Conservation (phyloP, 2,888 invertebrate genomes). For the Tetramorium bicarinatum region DNA sequence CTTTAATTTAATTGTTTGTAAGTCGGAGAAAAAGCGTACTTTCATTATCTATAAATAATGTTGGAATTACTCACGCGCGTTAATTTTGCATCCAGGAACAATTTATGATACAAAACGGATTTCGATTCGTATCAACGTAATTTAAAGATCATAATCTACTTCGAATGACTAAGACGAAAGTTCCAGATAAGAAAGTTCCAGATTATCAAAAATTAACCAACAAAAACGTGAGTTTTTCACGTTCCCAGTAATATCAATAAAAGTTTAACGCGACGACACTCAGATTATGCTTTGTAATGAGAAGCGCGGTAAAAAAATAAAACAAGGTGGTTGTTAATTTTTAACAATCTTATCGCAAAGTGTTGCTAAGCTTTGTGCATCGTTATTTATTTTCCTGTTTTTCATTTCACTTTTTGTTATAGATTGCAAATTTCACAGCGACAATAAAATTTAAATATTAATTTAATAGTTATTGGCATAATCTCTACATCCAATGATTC, state of each 20-base stretch:
- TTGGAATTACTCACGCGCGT: neutral
- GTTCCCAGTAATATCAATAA: neutral
- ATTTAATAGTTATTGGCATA: neutral
- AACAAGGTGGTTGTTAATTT: neutral
- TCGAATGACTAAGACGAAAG: neutral
- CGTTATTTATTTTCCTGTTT: neutral
- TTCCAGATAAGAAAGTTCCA: neutral
- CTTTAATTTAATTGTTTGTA: neutral
- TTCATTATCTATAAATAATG: neutral
- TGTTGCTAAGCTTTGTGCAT: neutral
- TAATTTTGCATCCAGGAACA: neutral
- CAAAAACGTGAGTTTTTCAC: conserved; percentile 22
- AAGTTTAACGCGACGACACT: neutral
- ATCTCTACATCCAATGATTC: neutral
- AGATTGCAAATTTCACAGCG: neutral
- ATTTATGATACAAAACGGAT: neutral
- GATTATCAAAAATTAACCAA: neutral
- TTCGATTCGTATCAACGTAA: neutral
- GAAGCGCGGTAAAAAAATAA: neutral
- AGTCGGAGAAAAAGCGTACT: neutral
- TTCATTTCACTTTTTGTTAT: neutral
- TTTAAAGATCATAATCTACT: neutral
- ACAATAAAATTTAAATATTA: neutral
- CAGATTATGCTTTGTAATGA: neutral
- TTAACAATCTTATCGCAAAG: neutral